Conservation (phyloP, 2,888 invertebrate species). For the Dynastes hyllus region DNA sequence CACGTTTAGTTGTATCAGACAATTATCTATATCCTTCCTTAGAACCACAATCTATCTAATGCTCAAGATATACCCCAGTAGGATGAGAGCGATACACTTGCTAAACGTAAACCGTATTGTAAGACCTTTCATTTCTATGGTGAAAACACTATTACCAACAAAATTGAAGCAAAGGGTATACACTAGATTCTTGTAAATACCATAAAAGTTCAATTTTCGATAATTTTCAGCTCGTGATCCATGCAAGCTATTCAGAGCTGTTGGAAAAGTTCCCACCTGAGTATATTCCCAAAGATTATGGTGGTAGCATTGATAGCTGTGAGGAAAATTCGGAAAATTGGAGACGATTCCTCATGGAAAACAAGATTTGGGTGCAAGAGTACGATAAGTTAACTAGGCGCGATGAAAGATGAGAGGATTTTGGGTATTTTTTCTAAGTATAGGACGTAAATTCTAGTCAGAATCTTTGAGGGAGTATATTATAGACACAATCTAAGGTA, state of each 20-base stretch:
- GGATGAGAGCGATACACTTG: background rate
- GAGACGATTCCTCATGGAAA: background rate
- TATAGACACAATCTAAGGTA: too few relatives aligned
- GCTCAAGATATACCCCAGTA: background rate
- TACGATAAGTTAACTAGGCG: background rate
- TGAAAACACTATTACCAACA: background rate
- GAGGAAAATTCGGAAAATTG: background rate
- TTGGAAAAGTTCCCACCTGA: background rate
- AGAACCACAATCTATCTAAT: background rate
- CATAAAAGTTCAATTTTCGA: background rate
- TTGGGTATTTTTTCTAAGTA: background rate
- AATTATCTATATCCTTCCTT: background rate
- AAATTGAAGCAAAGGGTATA: constrained; percentile 4
- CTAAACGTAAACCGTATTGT: background rate
- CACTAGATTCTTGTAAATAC: background rate
- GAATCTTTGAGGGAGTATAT: too few relatives aligned
- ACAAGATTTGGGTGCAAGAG: background rate
- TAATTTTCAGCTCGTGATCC: constrained; percentile 6
- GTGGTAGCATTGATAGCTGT: background rate
- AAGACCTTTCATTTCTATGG: background rate
- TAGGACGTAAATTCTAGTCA: too few relatives aligned
- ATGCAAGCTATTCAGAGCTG: background rate
- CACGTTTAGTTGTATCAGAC: background rate
- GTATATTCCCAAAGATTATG: background rate
- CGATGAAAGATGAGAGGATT: background rate